These are phyloP conservation scores for Otus sunia DNA, from an alignment of 2,113 vertebrate genomes.

Conservation along the genomic window DNA sequence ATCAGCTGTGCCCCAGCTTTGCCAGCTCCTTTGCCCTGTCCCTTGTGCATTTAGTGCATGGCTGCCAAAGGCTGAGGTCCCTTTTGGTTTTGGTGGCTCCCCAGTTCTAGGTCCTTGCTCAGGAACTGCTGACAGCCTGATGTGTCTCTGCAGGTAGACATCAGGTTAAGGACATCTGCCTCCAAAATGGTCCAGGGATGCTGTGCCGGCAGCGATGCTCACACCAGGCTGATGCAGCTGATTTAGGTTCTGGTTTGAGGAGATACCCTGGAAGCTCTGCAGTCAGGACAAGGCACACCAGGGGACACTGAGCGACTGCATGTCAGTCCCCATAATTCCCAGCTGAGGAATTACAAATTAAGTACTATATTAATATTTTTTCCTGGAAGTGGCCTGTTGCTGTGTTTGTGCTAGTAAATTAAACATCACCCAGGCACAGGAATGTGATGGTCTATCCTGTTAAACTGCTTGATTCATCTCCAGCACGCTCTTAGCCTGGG, in stretches of 20 bases:
- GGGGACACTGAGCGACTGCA: not conserved
- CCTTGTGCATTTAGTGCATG: accelerated
- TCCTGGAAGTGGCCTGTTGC: not conserved
- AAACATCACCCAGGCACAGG: not conserved
- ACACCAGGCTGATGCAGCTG: not conserved
- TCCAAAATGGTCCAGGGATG: not conserved
- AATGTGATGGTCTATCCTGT: not conserved
- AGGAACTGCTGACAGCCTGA: not conserved
- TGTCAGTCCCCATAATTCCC: not conserved
- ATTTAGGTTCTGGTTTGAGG: not conserved
- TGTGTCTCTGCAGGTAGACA: not conserved
- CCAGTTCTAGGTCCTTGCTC: not conserved
- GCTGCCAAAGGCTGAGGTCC: not conserved
- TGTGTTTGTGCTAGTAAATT: not conserved
- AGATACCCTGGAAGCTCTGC: not conserved
- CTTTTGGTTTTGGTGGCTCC: not conserved
- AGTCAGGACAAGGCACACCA: not conserved
- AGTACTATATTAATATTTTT: not conserved
- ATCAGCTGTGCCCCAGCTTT: not conserved
- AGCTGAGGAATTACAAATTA: not conserved
- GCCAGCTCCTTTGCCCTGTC: not conserved
- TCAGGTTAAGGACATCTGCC: not conserved
- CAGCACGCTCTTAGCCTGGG: not conserved
- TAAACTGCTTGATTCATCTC: not conserved
- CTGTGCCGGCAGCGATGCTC: not conserved